These are phyloP conservation scores for Lasioglossum malachurum DNA, from an alignment of 2,888 invertebrate genomes.

Conservation along the genomic window DNA sequence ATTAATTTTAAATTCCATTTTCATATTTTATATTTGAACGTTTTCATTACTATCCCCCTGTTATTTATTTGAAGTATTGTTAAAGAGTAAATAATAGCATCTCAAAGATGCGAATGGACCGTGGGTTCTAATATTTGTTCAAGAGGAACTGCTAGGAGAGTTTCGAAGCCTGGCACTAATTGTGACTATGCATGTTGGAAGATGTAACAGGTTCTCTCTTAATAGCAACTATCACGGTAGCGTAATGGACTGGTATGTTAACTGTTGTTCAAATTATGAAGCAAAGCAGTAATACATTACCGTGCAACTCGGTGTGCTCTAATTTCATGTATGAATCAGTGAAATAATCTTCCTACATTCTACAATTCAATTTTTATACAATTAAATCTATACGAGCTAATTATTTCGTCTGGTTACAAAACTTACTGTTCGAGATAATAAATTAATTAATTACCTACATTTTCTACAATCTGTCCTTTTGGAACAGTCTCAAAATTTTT, in stretches of 20 bases:
- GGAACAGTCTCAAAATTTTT: too few relatives aligned
- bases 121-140: not conserved
- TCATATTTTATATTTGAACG: not conserved
- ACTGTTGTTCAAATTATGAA: not conserved
- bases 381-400: not conserved
- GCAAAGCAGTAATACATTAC: not conserved
- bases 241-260: not conserved
- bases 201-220: constrained; percentile 2
- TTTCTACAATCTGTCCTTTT: not conserved
- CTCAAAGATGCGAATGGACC: not conserved
- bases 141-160: not conserved
- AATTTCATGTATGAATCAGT: not conserved
- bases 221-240: not conserved
- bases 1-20: not conserved
- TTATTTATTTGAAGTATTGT: not conserved
- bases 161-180: not conserved
- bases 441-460: not conserved
- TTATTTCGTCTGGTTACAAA: not conserved
- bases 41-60: not conserved
- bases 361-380: not conserved
- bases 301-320: not conserved
- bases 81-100: not conserved
- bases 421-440: not conserved
- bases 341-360: not conserved
- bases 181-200: not conserved